phyloP scores from a whole-genome alignment of 2,113 vertebrate genomes.

The Xenopus borealis region DNA sequence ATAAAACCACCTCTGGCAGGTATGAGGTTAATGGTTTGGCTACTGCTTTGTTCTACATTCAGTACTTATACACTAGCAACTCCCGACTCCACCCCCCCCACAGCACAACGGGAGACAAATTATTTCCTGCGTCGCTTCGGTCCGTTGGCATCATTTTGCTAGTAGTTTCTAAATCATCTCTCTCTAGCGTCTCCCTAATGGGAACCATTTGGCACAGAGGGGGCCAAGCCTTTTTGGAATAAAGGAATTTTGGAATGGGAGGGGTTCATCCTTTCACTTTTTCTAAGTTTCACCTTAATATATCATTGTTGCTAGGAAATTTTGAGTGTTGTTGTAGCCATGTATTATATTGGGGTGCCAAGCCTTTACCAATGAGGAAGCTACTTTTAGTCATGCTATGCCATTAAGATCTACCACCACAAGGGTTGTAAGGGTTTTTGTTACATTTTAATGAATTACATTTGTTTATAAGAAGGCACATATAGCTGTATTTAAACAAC shows the following conservation, averaged over 20 bases:
- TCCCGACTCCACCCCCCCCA: no score
- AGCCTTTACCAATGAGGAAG: no score
- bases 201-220: constrained; percentile 33
- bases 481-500: no score
- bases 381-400: no score
- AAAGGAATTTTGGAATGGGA: constrained; percentile 29
- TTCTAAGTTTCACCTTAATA: constrained; percentile 23
- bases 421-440: no score
- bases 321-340: no score
- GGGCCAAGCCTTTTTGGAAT: constrained; percentile 22
- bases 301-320: no score
- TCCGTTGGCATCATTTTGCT: constrained; percentile 41
- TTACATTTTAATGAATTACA: no score
- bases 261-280: constrained; percentile 43
- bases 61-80: background rate
- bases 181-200: constrained; percentile 35
- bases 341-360: no score
- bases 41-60: constrained; percentile 8
- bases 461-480: no score
- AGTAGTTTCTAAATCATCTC: constrained; percentile 41
- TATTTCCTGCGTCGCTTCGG: constrained; percentile 41
- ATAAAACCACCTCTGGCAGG: background rate
- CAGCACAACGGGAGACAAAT: constrained; percentile 36
- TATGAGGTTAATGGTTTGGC: constrained; percentile 17
- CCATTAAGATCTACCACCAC: no score